Evolutionary conservation across 2,888 invertebrate genomes (phyloP), one percentile per base, ranked within the genome.

Genomic region (Drosophila rellima): DNA sequence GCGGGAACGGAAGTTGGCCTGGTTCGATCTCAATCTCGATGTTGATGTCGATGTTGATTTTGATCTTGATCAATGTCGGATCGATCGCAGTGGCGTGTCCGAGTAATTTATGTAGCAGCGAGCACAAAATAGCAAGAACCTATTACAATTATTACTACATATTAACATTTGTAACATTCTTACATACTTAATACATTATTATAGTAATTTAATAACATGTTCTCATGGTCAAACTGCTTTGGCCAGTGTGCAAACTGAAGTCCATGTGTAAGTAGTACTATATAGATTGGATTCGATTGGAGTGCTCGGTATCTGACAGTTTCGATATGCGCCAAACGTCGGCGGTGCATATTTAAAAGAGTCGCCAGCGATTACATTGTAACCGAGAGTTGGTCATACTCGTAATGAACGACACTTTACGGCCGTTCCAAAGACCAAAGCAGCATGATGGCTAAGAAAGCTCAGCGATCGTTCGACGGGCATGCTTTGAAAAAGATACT

Each of bases 131-230:
- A 57, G 70, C 72, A 60, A 75, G 72, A 70, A 74, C 57, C 88
- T 68, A 82, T 88, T 80, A 88, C 86, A 88, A 88, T 89, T 89
- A 88, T 85, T 85, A 89, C 70, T 89, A 89, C 76, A 77, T 80
- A 90, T 89, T 90, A 89, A 83, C 88, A 89, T 90, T 90, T 80
- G 80, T 90, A 80, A 80, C 88, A 90, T 89, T 91, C 90, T 89
- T 90, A 90, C 85, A 87, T 77, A 88, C 81, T 80, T 87, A 80
- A 89, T 83, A 89, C 90, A 83, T 78, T 88, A 86, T 86, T 88
- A 83, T 72, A 86, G 87, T 82, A 89, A 89, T 87, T 90, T 90
- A 89, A 90, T 89, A 91, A 91, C 91, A 91, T 89, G 91, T 91
- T 90, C 89, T 90, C 91, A 91, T 86, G 90, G 90, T 83, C 91